These are phyloP conservation scores for Philhelius pedissequus DNA, from an alignment of 2,888 invertebrate genomes.

Conservation along the genomic window DNA sequence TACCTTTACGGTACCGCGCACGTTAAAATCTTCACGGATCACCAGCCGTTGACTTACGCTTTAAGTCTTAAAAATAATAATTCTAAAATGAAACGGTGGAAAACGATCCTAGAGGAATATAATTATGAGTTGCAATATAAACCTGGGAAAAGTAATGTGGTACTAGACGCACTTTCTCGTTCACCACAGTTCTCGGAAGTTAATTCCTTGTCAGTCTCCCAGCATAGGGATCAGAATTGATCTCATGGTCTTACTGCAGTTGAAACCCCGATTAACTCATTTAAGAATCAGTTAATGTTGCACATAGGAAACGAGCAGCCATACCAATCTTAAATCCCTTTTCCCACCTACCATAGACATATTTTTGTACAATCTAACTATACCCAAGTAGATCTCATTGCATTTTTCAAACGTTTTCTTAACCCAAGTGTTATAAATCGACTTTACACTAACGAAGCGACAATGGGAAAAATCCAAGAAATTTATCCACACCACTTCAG, in stretches of 20 bases:
- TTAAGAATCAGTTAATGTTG: background rate
- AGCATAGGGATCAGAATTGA: background rate
- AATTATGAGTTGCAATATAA: background rate
- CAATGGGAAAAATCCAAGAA: background rate
- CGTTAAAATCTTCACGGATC: background rate
- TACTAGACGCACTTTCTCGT: background rate
- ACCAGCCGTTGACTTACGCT: background rate
- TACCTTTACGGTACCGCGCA: background rate
- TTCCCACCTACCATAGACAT: background rate
- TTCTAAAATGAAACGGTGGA: background rate
- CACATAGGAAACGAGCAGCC: background rate
- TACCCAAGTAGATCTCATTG: background rate
- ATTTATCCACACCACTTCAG: background rate
- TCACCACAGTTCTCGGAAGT: background rate
- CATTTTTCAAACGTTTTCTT: background rate
- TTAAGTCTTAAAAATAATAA: background rate
- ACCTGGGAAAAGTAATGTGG: background rate
- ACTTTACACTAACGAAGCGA: background rate
- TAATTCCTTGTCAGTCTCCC: background rate
- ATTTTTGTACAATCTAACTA: background rate
- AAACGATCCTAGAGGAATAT: background rate
- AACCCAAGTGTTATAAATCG: background rate
- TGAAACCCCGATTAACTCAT: too few species aligned
- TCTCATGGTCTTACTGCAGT: background rate
- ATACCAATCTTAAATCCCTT: background rate